Evolutionary conservation across 1,140 invertebrate species (phyloP).

Genomic region (Antheraea pernyi): DNA sequence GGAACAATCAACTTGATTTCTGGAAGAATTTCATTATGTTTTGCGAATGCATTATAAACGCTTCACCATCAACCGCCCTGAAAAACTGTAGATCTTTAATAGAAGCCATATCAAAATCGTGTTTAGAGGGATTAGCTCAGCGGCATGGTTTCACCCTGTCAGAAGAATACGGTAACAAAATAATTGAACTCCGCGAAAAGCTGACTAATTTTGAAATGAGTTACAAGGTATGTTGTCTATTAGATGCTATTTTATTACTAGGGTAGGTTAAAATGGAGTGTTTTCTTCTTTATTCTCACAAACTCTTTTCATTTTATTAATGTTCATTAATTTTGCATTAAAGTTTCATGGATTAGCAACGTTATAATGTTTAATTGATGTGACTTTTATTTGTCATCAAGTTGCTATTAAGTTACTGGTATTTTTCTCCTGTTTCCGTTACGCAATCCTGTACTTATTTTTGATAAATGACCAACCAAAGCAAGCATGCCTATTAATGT

Average conservation of each 20-base stretch:
- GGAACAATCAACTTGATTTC: conserved; percentile 62
- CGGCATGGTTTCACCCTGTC: conserved; percentile 50
- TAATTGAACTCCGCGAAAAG: conserved; percentile 47
- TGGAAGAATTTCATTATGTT: conserved; percentile 61
- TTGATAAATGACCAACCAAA: too few species aligned
- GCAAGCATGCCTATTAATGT: too few species aligned
- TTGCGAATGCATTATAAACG: conserved; percentile 50
- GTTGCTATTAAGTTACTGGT: background rate
- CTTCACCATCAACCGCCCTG: conserved; percentile 58
- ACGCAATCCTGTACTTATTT: too few species aligned
- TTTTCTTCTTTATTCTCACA: too few species aligned
- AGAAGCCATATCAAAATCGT: conserved; percentile 45
- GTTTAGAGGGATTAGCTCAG: conserved; percentile 54
- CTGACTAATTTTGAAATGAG: conserved; percentile 44
- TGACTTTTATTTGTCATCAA: background rate
- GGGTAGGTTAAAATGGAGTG: background rate
- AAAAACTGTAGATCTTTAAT: conserved; percentile 58
- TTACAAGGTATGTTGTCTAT: conserved; percentile 29
- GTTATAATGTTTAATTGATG: background rate
- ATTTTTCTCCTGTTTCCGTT: too few species aligned
- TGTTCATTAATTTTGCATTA: too few species aligned
- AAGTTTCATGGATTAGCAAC: background rate
- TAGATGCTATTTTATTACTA: too few species aligned
- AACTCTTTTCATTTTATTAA: too few species aligned
- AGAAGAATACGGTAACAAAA: conserved; percentile 43